phyloP scores from a whole-genome alignment of 2,797 vertebrate species.

The Sparus aurata region DNA sequence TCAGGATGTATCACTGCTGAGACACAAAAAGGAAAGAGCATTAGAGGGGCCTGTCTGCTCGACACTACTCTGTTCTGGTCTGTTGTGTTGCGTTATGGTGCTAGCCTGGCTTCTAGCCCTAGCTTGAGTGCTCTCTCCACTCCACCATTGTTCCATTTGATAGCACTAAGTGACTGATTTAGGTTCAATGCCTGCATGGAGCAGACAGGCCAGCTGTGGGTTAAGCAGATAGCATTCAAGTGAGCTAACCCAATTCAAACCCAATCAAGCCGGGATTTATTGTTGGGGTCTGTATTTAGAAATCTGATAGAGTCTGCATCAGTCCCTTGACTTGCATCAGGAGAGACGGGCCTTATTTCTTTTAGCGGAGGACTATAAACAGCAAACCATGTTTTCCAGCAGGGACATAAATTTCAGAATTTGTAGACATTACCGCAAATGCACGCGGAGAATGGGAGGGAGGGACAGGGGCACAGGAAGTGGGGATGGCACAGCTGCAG shows the following conservation, averaged over 20 bases:
- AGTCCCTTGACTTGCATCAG: slow-evolving; percentile 88
- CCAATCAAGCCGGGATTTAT: slow-evolving; percentile 89
- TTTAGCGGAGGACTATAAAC: slow-evolving; percentile 85
- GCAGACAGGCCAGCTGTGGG: slow-evolving; percentile 89
- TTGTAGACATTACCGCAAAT: slow-evolving; percentile 88
- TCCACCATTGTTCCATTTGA: slow-evolving; percentile 85
- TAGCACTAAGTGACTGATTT: slow-evolving; percentile 90
- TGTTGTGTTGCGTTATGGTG: slow-evolving; percentile 78
- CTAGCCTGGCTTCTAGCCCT: slow-evolving; percentile 80
- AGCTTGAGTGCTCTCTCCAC: slow-evolving; percentile 82
- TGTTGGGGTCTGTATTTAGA: slow-evolving; percentile 88
- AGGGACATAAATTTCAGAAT: slow-evolving; percentile 87
- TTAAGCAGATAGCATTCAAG: slow-evolving; percentile 91
- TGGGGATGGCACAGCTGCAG: slow-evolving; percentile 77
- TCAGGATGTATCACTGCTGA: slow-evolving; percentile 76
- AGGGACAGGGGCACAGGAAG: slow-evolving; percentile 82
- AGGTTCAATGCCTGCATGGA: slow-evolving; percentile 88
- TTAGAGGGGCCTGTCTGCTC: slow-evolving; percentile 73
- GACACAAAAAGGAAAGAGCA: slow-evolving; percentile 77
- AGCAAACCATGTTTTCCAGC: slow-evolving; percentile 87
- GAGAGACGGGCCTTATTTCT: slow-evolving; percentile 85
- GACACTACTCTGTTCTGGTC: slow-evolving; percentile 75
- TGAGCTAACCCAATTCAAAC: slow-evolving; percentile 90
- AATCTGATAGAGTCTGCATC: slow-evolving; percentile 90
- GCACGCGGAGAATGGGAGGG: slow-evolving; percentile 73